Evolutionary conservation across 2,113 vertebrate genomes (phyloP).

Genomic region (Bungarus multicinctus): DNA sequence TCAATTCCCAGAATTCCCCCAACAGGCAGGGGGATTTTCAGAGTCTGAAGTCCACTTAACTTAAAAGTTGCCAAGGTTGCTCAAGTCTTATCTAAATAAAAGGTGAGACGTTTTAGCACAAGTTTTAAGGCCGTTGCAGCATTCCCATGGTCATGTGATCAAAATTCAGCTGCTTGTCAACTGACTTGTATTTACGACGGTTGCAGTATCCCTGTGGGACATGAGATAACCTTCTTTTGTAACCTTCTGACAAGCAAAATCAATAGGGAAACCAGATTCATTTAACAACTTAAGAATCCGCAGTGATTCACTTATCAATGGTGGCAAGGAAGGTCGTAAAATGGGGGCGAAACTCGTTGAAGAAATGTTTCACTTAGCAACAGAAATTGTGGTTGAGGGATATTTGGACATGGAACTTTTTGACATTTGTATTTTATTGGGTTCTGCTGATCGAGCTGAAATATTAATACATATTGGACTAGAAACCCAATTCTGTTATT

Average conservation of each 20-base stretch:
- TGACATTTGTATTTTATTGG: neutral
- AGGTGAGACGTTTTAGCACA: neutral
- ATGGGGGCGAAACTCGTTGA: neutral
- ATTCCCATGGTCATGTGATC: too few species aligned
- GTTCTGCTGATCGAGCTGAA: neutral
- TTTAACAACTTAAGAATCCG: neutral
- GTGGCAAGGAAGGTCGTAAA: neutral
- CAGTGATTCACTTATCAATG: neutral
- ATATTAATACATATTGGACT: neutral
- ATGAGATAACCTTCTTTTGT: too few species aligned
- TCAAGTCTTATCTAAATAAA: neutral
- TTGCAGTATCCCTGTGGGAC: too few species aligned
- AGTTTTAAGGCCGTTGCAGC: neutral
- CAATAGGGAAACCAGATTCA: neutral
- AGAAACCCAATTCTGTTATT: too few species aligned
- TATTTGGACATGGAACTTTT: neutral
- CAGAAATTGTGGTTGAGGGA: neutral
- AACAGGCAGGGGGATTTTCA: too few species aligned
- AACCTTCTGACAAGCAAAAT: neutral
- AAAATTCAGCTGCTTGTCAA: too few species aligned
- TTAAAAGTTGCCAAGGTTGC: too few species aligned
- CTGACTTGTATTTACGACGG: too few species aligned
- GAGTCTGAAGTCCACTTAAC: too few species aligned
- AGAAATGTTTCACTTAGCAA: neutral
- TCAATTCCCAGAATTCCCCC: too few species aligned